Percentiles rank a stretch among this genome's conserved stretches.
Conservation (phyloP, 2,797 vertebrate species). For the Anguilla obscura region DNA sequence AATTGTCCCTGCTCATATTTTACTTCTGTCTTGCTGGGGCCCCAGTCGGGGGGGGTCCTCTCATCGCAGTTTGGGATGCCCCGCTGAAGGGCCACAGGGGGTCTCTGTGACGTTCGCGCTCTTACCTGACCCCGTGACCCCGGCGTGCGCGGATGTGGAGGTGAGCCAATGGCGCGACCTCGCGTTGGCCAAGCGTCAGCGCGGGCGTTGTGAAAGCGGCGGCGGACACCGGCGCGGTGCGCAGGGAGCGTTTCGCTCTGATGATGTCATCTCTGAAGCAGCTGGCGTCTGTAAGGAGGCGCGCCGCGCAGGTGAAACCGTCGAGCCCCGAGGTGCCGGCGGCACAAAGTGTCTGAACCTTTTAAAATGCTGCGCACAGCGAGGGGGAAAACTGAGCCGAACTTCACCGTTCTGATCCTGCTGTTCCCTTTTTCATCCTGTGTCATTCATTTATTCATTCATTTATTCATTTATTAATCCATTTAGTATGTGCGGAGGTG, state of each 20-base stretch:
- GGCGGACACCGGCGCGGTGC: background rate
- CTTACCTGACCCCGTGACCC: too few species aligned
- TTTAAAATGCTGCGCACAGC: background rate
- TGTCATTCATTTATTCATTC: background rate
- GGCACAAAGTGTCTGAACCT: background rate
- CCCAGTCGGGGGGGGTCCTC: too few species aligned
- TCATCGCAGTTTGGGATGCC: too few species aligned
- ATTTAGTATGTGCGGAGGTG: too few species aligned
- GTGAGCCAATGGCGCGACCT: background rate
- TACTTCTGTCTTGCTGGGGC: too few species aligned
- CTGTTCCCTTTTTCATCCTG: background rate
- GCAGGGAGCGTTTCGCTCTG: background rate
- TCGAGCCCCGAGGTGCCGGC: background rate
- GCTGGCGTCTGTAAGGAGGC: background rate
- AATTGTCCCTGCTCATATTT: too few species aligned
- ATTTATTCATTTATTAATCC: background rate
- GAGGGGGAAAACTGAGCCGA: background rate
- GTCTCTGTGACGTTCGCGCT: background rate
- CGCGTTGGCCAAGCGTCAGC: background rate
- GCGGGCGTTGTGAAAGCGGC: background rate
- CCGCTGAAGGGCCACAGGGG: too few species aligned
- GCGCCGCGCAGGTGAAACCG: slow-evolving; percentile 16
- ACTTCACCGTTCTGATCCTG: background rate
- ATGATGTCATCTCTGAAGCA: background rate
- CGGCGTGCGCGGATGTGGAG: background rate